Conservation (phyloP, 2,888 invertebrate species). For the Drosophila engyochracea region DNA sequence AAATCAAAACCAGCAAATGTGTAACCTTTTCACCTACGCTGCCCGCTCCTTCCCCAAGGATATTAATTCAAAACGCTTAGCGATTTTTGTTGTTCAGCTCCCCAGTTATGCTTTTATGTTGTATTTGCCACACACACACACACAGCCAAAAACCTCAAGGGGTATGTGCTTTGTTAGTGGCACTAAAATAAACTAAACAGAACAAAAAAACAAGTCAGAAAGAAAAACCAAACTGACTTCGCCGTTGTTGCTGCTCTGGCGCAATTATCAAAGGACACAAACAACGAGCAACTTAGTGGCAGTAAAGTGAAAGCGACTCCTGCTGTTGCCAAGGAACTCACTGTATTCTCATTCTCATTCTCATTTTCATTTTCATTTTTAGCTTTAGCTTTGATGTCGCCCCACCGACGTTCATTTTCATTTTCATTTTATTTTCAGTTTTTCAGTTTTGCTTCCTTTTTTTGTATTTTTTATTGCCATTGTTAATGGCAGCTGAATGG, state of each 20-base stretch:
- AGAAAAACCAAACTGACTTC: slow-evolving; percentile 13
- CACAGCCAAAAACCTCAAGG: slow-evolving; percentile 24
- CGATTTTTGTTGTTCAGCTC: slow-evolving; percentile 15
- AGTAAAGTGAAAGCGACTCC: slow-evolving; percentile 58
- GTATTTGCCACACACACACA: not conserved
- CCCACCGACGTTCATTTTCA: slow-evolving; percentile 11
- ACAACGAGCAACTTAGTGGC: slow-evolving; percentile 48
- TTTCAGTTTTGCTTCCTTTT: not conserved
- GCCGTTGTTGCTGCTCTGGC: slow-evolving; percentile 48
- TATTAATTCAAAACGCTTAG: slow-evolving; percentile 17
- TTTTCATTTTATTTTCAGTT: slow-evolving; percentile 21
- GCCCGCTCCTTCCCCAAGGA: not conserved
- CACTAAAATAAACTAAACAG: slow-evolving; percentile 34
- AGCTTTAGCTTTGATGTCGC: slow-evolving; percentile 49
- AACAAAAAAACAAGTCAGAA: slow-evolving; percentile 1
- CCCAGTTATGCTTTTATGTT: slow-evolving; percentile 21
- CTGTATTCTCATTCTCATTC: slow-evolving; percentile 1
- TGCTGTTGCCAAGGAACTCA: slow-evolving; percentile 27
- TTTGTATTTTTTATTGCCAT: slow-evolving; percentile 6
- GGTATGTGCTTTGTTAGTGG: slow-evolving; percentile 38
- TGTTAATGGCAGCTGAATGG: slow-evolving; percentile 18
- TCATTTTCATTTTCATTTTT: slow-evolving; percentile 1
- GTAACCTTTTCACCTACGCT: slow-evolving; percentile 6
- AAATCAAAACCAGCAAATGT: not conserved
- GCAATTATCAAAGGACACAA: slow-evolving; percentile 72